These are phyloP conservation scores for Heliconius ismenius DNA, from an alignment of 2,888 invertebrate species.

Conservation along the genomic window DNA sequence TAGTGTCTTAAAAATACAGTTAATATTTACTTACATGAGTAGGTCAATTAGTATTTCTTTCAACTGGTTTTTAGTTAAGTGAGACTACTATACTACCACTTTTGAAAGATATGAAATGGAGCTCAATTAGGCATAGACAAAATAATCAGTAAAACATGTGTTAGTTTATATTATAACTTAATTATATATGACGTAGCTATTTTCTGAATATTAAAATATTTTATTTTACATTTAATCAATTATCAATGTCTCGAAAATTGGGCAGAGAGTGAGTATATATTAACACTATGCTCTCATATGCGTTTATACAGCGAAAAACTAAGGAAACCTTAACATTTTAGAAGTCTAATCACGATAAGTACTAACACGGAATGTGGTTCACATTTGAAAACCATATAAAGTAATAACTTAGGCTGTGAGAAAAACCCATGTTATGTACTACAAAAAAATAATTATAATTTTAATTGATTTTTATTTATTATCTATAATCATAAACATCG, in stretches of 20 bases:
- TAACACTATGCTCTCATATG: too few species aligned
- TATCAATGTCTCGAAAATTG: too few species aligned
- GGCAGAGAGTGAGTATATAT: too few species aligned
- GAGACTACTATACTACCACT: background rate
- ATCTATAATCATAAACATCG: background rate
- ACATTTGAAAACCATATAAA: background rate
- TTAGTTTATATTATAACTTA: too few species aligned
- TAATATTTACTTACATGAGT: background rate
- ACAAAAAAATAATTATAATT: background rate
- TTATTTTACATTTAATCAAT: too few species aligned
- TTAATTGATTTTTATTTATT: background rate
- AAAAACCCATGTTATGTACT: background rate
- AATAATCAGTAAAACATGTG: too few species aligned
- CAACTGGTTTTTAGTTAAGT: background rate
- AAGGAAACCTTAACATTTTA: background rate
- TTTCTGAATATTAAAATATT: background rate
- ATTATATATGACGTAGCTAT: background rate
- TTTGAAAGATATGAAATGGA: too few species aligned
- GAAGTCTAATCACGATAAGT: background rate
- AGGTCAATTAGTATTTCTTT: slow-evolving; percentile 9
- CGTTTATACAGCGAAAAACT: background rate
- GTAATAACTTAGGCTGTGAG: background rate
- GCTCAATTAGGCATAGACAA: too few species aligned
- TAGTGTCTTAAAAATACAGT: slow-evolving; percentile 7
- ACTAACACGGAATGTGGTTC: background rate